Percentiles rank a stretch among this genome's conserved stretches.
Conservation (phyloP, 2,888 invertebrate species). For the Cheilosia urbana region DNA sequence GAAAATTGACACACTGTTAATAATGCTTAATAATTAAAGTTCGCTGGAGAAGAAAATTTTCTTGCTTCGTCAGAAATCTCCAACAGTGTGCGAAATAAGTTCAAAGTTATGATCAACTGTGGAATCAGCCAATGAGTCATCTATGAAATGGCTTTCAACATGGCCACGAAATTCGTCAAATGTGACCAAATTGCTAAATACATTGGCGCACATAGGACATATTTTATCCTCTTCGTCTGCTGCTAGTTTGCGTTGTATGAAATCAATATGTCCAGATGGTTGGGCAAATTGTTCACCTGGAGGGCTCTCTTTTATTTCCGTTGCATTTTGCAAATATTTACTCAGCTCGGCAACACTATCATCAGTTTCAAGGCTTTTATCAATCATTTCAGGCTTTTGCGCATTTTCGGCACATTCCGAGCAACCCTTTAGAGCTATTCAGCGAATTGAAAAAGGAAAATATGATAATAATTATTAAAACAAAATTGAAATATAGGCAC, state of each 20-base stretch:
- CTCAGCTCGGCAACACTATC: slow-evolving; percentile 79
- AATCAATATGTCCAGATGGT: slow-evolving; percentile 79
- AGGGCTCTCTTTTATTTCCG: slow-evolving; percentile 27
- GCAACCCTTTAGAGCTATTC: slow-evolving; percentile 79
- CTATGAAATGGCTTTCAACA: slow-evolving; percentile 90
- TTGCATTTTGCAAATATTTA: slow-evolving; percentile 36
- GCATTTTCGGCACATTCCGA: slow-evolving; percentile 80
- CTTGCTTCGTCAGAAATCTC: slow-evolving; percentile 82
- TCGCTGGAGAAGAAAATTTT: slow-evolving; percentile 81
- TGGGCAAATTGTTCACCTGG: slow-evolving; percentile 11
- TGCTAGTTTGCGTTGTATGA: slow-evolving; percentile 80
- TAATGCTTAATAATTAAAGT: slow-evolving; percentile 76
- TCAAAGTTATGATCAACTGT: slow-evolving; percentile 85
- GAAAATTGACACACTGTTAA: neutral
- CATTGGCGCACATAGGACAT: slow-evolving; percentile 90
- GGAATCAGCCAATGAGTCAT: slow-evolving; percentile 85
- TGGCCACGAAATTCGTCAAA: slow-evolving; percentile 90
- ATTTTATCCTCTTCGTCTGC: slow-evolving; percentile 85
- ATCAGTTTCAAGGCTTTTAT: slow-evolving; percentile 83
- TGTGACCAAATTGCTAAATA: slow-evolving; percentile 85
- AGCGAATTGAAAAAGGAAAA: neutral
- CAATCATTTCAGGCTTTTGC: slow-evolving; percentile 82
- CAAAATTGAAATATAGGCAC: slow-evolving; percentile 4
- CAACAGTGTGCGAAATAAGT: slow-evolving; percentile 83
- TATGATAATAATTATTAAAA: neutral